Conservation (phyloP, 2,797 vertebrate species). For the Takifugu rubripes region DNA sequence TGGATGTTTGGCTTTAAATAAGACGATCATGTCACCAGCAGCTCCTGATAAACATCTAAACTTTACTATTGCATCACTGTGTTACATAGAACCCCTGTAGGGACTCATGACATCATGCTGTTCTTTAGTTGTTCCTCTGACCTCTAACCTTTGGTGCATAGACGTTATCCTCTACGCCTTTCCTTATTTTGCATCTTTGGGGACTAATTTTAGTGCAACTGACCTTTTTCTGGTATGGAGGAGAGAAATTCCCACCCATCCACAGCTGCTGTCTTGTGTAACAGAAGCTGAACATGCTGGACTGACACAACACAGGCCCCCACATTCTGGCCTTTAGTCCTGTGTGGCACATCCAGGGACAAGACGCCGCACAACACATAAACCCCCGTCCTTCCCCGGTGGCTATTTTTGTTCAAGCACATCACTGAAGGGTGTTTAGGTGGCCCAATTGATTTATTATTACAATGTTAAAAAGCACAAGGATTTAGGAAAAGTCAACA, state of each 20-base stretch:
- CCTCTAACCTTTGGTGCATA: constrained; percentile 21
- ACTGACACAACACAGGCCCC: constrained; percentile 57
- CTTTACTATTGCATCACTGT: too few relatives aligned
- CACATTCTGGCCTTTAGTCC: constrained; percentile 62
- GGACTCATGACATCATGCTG: neutral
- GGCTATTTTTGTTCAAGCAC: constrained; percentile 47
- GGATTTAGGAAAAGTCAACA: neutral
- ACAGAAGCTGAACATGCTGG: constrained; percentile 61
- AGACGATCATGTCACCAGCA: neutral
- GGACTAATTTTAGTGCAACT: constrained; percentile 74
- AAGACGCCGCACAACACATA: constrained; percentile 24
- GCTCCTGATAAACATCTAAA: neutral
- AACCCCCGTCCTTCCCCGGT: constrained; percentile 8
- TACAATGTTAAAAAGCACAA: too few relatives aligned
- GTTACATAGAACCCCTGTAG: too few relatives aligned
- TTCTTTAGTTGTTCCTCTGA: neutral
- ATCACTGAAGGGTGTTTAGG: constrained; percentile 15
- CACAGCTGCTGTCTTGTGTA: constrained; percentile 77
- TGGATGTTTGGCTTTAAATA: constrained; percentile 5
- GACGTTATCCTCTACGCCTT: constrained; percentile 14
- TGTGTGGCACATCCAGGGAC: constrained; percentile 20
- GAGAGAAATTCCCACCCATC: constrained; percentile 44
- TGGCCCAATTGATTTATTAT: too few relatives aligned
- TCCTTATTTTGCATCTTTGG: constrained; percentile 48
- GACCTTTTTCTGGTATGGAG: constrained; percentile 78